Evolutionary conservation across 2,113 vertebrate genomes (phyloP), one percentile per base, ranked within the genome.

Genomic region (Sakesphorus luctuosus): DNA sequence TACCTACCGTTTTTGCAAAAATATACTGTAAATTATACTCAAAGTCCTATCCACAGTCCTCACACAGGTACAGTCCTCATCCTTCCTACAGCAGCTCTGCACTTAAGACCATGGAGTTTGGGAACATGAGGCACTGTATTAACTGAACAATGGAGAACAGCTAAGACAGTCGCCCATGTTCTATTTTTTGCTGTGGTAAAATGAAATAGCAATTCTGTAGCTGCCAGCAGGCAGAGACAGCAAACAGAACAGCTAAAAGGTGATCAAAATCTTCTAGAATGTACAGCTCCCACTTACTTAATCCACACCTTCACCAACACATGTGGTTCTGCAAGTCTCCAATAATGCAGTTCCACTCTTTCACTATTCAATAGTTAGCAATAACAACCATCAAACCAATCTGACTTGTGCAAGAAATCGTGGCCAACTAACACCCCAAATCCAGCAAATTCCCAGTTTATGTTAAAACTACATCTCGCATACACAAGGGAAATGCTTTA

Each of bases 371-470:
- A 56, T 0, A 58, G 8, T 15, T 11, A 38, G 19, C 17, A 68
- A 50, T 3, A 67, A 18, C 11, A 5, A 44, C 10, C 28, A 24
- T 9, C 35, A 46, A 94, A 66, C 3, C 6, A 24, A 29, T 2
- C 7, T 4, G 5, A 49, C 10, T n/a, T n/a, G 11, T 12, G 5
- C 1, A 2, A 78, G 5, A 62, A 67, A 31, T 0, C 25, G 35
- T 28, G 66, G 33, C 24, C 31, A 56, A n/a, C 24, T 26, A 50
- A 78, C 11, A 73, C 4, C 1, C 15, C 26, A 68, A 52, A 62
- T 0, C 0, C 10, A 38, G 19, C 1, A 0, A 50, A 14, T 36
- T 67, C 16, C 28, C 44, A n/a, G 12, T 18, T 84, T 50, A 58
- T 9, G 40, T 31, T 24, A 20, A 3, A 26, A 38, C 49, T 18